Conservation (phyloP, 2,113 vertebrate species). For the Myotis brandtii region DNA sequence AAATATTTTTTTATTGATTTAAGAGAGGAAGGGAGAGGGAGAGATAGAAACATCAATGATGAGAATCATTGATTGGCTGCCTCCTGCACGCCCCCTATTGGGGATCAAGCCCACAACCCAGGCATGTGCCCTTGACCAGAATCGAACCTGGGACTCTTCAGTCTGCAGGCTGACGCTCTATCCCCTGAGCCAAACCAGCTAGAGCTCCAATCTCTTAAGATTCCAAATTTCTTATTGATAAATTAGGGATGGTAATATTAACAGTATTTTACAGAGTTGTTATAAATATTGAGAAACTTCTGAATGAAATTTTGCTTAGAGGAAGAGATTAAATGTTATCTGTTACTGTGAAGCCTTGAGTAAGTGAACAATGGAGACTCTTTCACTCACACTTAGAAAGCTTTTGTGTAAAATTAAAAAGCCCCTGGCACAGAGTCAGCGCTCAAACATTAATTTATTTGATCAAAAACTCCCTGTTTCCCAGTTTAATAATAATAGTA, state of each 20-base stretch:
- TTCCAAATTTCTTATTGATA: conserved; percentile 47
- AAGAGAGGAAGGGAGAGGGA: no score
- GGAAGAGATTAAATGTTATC: not conserved
- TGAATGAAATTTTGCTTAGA: conserved; percentile 21
- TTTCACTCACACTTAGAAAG: not conserved
- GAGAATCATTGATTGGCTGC: no score
- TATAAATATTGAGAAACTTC: conserved; percentile 42
- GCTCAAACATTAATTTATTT: conserved; percentile 35
- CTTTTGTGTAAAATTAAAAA: conserved; percentile 29
- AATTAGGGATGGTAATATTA: not conserved
- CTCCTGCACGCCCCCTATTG: no score
- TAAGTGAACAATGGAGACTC: not conserved
- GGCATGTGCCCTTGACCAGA: no score
- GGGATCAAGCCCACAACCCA: no score
- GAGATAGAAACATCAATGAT: no score
- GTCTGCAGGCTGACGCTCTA: no score
- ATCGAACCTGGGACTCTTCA: no score
- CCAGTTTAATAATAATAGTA: not conserved
- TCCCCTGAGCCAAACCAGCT: no score
- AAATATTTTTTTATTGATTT: no score
- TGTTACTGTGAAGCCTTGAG: not conserved
- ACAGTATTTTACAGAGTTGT: not conserved
- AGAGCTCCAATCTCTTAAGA: conserved; percentile 13
- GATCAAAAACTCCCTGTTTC: not conserved
- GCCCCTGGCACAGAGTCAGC: not conserved